These are phyloP conservation scores for Crotalus helleri DNA, from an alignment of 2,113 vertebrate genomes.

Conservation along the genomic window DNA sequence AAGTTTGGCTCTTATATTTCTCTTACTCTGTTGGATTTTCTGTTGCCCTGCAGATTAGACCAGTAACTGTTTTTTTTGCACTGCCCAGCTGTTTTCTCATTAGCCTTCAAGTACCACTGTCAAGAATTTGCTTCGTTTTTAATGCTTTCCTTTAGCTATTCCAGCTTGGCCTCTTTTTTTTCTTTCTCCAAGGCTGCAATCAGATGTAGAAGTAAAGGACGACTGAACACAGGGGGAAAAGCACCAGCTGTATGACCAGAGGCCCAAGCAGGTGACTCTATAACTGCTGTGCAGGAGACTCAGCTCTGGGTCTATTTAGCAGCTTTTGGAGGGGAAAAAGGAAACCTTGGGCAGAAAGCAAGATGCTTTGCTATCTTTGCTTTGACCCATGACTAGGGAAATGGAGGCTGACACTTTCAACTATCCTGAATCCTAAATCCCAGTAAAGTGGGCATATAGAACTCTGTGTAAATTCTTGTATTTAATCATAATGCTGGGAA, in stretches of 20 bases:
- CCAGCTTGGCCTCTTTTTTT: neutral
- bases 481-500: neutral
- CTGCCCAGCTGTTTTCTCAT: neutral
- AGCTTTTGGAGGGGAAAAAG: neutral
- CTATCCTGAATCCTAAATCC: neutral
- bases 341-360: neutral
- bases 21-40: neutral
- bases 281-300: neutral
- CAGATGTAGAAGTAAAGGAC: neutral
- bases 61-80: neutral
- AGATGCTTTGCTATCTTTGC: neutral
- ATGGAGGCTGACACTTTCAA: neutral
- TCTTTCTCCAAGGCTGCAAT: neutral
- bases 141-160: neutral
- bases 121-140: neutral
- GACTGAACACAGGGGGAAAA: neutral
- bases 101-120: neutral
- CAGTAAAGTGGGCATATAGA: neutral
- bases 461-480: neutral
- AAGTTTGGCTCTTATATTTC: neutral
- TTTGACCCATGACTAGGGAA: neutral
- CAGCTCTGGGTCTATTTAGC: neutral
- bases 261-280: neutral
- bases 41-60: neutral
- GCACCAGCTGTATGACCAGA: neutral